These are phyloP conservation scores for Tetramorium alpestre DNA, from an alignment of 1,140 invertebrate species.

Conservation along the genomic window DNA sequence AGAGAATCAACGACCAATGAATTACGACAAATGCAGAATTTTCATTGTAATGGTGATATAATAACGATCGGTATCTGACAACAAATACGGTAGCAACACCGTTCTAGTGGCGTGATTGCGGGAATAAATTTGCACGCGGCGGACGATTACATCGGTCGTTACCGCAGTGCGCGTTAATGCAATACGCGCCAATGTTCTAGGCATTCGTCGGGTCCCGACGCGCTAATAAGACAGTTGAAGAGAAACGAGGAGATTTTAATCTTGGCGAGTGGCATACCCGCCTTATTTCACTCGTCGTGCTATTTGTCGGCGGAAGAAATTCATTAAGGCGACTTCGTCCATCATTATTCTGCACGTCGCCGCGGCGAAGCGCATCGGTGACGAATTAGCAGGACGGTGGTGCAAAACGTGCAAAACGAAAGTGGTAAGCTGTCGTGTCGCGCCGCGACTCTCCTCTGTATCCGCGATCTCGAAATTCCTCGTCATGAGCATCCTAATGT, in stretches of 20 bases:
- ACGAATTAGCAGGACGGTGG: constrained; percentile 2
- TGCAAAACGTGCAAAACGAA: constrained; percentile 8
- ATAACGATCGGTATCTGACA: neutral
- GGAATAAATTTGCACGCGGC: neutral
- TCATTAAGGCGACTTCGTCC: constrained; percentile 26
- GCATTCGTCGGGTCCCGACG: neutral
- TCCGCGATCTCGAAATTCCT: constrained; percentile 1
- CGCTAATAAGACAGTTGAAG: constrained; percentile 24
- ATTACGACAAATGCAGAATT: neutral
- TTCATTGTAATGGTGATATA: neutral
- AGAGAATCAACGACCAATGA: neutral
- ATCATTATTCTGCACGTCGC: constrained; percentile 16
- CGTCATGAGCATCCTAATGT: constrained; percentile 37
- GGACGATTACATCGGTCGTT: constrained; percentile 23
- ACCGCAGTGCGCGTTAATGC: neutral
- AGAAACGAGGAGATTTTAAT: constrained; percentile 54
- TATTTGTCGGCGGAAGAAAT: constrained; percentile 42
- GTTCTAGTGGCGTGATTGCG: neutral
- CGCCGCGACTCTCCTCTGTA: neutral
- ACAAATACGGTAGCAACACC: neutral
- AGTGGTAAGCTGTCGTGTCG: neutral
- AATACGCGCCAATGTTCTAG: neutral
- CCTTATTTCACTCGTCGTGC: neutral
- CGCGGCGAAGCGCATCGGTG: neutral
- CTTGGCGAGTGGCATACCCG: neutral